phyloP scores from a whole-genome alignment of 2,113 vertebrate genomes.

The Thymallus thymallus region DNA sequence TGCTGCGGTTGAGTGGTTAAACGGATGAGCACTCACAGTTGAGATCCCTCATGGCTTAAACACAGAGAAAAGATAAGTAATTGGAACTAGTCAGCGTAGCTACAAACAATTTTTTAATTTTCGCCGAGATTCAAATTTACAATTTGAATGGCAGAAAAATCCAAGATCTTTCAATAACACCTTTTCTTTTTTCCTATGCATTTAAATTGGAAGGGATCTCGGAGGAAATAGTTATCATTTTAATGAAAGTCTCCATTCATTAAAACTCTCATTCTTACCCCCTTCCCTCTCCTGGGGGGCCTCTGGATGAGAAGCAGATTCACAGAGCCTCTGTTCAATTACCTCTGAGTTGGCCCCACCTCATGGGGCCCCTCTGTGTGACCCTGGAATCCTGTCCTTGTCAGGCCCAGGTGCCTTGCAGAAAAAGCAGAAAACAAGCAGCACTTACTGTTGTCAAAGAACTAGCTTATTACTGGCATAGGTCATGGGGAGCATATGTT shows the following conservation, averaged over 20 bases:
- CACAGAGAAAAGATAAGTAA: slow-evolving; percentile 54
- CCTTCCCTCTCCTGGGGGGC: slow-evolving; percentile 34
- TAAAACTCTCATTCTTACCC: slow-evolving; percentile 67
- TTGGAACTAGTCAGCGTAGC: slow-evolving; percentile 51
- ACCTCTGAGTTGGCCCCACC: slow-evolving; percentile 51
- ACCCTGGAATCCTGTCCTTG: slow-evolving; percentile 41
- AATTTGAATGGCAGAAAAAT: slow-evolving; percentile 71
- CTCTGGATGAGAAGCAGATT: slow-evolving; percentile 59
- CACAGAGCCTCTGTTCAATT: slow-evolving; percentile 69
- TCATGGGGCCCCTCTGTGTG: slow-evolving; percentile 20
- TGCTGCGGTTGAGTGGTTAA: slow-evolving; percentile 34
- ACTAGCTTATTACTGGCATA: background rate
- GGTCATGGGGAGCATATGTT: no score
- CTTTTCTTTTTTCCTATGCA: slow-evolving; percentile 50
- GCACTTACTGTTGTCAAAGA: background rate
- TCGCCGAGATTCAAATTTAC: slow-evolving; percentile 53
- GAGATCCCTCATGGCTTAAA: slow-evolving; percentile 54
- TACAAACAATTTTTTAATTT: slow-evolving; percentile 47
- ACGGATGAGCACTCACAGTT: slow-evolving; percentile 23
- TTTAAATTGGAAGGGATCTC: slow-evolving; percentile 78
- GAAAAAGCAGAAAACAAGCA: background rate
- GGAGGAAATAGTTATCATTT: slow-evolving; percentile 76
- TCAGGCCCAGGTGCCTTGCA: slow-evolving; percentile 21
- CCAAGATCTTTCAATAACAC: slow-evolving; percentile 73
- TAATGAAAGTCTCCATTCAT: slow-evolving; percentile 77